Percentiles rank a stretch among this genome's conserved stretches.
Evolutionary conservation across 1,140 invertebrate genomes (phyloP).

Genomic region (Holcopasites calliopsidis): DNA sequence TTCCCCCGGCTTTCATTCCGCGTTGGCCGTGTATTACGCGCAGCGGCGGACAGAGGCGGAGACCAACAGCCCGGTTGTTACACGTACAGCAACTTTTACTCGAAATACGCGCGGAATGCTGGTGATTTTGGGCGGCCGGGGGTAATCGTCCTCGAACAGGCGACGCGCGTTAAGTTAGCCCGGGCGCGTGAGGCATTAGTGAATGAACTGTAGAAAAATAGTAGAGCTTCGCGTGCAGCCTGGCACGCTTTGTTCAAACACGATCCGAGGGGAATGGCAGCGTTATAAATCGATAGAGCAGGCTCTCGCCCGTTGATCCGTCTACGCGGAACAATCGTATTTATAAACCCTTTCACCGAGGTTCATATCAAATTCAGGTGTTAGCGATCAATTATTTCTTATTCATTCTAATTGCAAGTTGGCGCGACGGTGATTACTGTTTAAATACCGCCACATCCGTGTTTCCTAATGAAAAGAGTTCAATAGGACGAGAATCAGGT

Average conservation of each 20-base stretch:
- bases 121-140: conserved; percentile 14
- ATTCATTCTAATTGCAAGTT: no score
- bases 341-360: no score
- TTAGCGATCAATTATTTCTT: no score
- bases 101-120: conserved; percentile 13
- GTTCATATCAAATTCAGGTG: no score
- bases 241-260: conserved; percentile 10
- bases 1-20: not conserved
- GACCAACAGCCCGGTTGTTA: not conserved
- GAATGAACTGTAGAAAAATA: conserved; percentile 40
- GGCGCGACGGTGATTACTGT: no score
- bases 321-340: not conserved
- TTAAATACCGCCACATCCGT: no score
- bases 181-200: conserved; percentile 8
- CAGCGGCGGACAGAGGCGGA: not conserved
- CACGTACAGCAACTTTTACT: conserved; percentile 17
- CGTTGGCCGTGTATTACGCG: no score
- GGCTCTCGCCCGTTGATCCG: conserved; percentile 2
- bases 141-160: conserved; percentile 27
- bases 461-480: no score
- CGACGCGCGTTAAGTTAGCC: conserved; percentile 1
- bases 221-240: conserved; percentile 7
- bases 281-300: conserved; percentile 26
- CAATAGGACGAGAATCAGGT: no score
- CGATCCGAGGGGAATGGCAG: not conserved